Conservation (phyloP, 1,140 invertebrate species). For the Tyrophagus putrescentiae region DNA sequence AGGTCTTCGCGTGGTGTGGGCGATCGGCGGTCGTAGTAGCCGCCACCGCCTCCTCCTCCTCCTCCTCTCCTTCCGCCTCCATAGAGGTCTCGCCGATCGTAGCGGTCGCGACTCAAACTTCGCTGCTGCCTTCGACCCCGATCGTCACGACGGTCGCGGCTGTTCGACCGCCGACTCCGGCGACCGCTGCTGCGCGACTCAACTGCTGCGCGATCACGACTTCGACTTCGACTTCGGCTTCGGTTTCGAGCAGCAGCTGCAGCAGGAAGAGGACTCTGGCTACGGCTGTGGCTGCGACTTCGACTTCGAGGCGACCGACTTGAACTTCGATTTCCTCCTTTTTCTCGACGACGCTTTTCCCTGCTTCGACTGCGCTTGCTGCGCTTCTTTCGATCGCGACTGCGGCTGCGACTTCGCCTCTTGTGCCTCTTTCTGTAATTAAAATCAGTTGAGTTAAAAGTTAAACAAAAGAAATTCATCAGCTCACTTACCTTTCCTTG, state of each 20-base stretch:
- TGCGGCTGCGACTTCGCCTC: conserved; percentile 36
- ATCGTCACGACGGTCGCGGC: conserved; percentile 30
- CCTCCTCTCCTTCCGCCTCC: conserved; percentile 24
- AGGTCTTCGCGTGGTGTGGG: conserved; percentile 45
- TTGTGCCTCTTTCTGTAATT: no score
- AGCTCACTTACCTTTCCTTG: conserved; percentile 13
- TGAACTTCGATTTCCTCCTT: no score
- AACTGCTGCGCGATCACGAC: not conserved
- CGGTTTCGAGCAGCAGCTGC: conserved; percentile 21
- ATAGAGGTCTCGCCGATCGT: conserved; percentile 21
- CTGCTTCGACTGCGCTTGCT: conserved; percentile 25
- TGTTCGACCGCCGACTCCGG: conserved; percentile 25
- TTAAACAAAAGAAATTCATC: conserved; percentile 3
- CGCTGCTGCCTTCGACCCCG: conserved; percentile 34
- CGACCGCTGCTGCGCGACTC: no score
- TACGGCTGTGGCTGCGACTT: conserved; percentile 32
- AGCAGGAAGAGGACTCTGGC: conserved; percentile 25
- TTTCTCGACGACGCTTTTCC: conserved; percentile 1
- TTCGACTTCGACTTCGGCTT: conserved; percentile 11
- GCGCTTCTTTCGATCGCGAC: conserved; percentile 32
- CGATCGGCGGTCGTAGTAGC: not conserved
- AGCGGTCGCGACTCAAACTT: conserved; percentile 22
- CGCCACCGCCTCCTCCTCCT: conserved; percentile 29
- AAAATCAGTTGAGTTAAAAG: conserved; percentile 28
- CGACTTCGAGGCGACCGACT: no score